These are phyloP conservation scores for Crotalus adamanteus DNA, from an alignment of 2,797 vertebrate species.

Conservation along the genomic window DNA sequence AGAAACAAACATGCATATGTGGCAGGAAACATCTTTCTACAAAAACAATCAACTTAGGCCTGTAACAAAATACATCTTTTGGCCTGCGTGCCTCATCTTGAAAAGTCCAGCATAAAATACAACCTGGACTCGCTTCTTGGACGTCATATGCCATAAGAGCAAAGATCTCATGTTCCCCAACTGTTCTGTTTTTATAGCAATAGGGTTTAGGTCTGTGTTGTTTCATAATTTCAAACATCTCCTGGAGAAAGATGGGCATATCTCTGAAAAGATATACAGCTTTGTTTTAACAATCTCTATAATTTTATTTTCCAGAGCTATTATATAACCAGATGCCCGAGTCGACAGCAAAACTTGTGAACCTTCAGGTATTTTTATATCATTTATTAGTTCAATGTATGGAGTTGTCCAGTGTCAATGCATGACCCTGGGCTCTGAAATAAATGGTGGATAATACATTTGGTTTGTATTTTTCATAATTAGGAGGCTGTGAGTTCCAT, in stretches of 20 bases:
- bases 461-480: neutral
- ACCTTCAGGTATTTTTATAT: conserved; percentile 57
- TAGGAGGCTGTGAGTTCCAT: neutral
- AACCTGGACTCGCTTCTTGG: neutral
- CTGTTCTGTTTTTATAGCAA: neutral
- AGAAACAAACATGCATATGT: neutral
- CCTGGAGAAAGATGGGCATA: neutral
- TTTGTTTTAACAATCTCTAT: neutral
- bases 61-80: neutral
- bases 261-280: neutral
- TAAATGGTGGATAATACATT: neutral
- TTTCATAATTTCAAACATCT: neutral
- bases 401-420: neutral
- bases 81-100: neutral
- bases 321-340: conserved; percentile 55
- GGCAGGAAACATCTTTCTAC: neutral
- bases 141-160: neutral
- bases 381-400: neutral
- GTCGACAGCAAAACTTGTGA: conserved; percentile 39
- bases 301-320: conserved; percentile 36
- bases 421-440: neutral
- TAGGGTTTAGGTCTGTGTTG: neutral
- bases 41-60: neutral
- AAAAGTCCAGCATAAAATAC: neutral
- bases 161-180: neutral